A percentile compares a stretch with the other conserved stretches of the same genome.
Evolutionary conservation across 2,888 invertebrate species (phyloP).

Genomic region (Pseudococcus viburni): DNA sequence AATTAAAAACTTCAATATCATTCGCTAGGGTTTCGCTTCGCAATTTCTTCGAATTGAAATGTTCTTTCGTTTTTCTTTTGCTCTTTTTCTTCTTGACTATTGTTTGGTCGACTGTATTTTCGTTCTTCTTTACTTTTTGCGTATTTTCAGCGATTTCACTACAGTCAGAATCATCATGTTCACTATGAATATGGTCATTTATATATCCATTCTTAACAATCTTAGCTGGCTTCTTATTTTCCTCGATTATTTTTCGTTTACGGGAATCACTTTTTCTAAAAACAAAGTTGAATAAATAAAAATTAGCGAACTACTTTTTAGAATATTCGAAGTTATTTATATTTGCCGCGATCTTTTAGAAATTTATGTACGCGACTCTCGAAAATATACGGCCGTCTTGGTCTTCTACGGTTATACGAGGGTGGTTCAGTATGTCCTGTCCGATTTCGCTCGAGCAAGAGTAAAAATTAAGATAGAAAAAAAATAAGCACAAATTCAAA

Average conservation of each 20-base stretch:
- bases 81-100: constrained; percentile 53
- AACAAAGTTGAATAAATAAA: not conserved
- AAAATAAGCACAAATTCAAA: too few species aligned
- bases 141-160: not conserved
- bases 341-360: too few species aligned
- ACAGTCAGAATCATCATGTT: not conserved
- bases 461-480: too few species aligned
- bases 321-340: too few species aligned
- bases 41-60: constrained; percentile 46
- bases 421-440: too few species aligned
- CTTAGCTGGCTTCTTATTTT: not conserved
- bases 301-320: too few species aligned
- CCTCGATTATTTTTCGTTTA: constrained; percentile 40
- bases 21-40: constrained; percentile 56
- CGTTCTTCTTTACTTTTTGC: not conserved
- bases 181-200: not conserved
- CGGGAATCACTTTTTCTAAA: constrained; percentile 8
- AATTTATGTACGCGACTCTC: too few species aligned
- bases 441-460: too few species aligned
- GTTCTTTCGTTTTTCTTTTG: constrained; percentile 58
- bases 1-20: constrained; percentile 61
- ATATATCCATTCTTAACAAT: not conserved
- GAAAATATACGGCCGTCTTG: too few species aligned
- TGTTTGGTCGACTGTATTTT: not conserved
- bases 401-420: too few species aligned